Base-by-base conservation (phyloP, 2,888 invertebrate species). In the Diogma glabrata region DNA sequence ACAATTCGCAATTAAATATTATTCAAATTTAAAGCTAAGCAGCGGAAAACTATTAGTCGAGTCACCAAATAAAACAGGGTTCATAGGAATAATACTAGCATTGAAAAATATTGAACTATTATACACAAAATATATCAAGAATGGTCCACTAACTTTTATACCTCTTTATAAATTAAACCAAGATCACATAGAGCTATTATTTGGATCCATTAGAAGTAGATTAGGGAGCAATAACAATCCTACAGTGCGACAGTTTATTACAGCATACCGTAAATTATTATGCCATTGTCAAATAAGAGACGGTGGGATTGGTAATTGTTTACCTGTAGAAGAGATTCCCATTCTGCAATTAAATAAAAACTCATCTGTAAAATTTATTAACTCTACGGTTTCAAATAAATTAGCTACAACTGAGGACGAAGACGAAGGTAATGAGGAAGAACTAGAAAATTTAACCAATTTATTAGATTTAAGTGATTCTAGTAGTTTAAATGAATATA, bases 101-200 rank as follows among this genome's bases (percentile, higher is more conserved):
- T 40, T 54, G 14, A 50, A 53, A 45, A 53, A 46, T 36, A 47
- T 56, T 14, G 33, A 33, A 33, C 5, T 33, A 7, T 33, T 33
- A 33, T 33, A 33, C 12, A 7, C 33, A 33, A 33, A 33, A 33
- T 33, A 38, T 28, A 53, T 46, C 14, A 12, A 20, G 20, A 22
- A 47, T 50, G 22, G 46, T 22, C 24, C 19, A 24, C 23, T 56
- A 17, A 19, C 23, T 24, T 59, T 57, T 51, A n/a, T 58, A 19
- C 51, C 55, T 14, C 50, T 51, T n/a, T 59, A 57, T 26, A 59
- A 60, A 45, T 22, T 58, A 6, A 53, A 52, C 40, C 59, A 60
- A 45, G 57, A 59, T 51, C 56, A 58, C 36, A 36, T 60, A 20
- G n/a, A n/a, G 59, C 58, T 33, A 50, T 57, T 58, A 51, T 60